Percentiles rank a stretch among this genome's conserved stretches.
These are phyloP conservation scores for Netelia fuscicornis DNA, from an alignment of 2,888 invertebrate species.

Conservation along the genomic window DNA sequence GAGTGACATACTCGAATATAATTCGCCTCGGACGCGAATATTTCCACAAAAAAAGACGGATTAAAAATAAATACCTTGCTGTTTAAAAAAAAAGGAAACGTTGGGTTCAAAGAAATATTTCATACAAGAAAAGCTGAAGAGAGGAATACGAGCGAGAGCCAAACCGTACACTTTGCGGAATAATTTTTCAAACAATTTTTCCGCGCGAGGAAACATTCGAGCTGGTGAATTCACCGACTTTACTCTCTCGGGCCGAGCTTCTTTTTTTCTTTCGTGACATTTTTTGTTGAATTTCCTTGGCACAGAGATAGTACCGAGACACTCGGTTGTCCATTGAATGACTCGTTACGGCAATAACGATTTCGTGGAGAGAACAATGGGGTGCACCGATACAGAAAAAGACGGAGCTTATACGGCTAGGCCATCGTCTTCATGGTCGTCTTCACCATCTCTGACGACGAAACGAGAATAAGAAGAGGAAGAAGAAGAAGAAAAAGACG, in stretches of 20 bases:
- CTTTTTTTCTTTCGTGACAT: slow-evolving; percentile 26
- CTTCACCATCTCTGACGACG: slow-evolving; percentile 36
- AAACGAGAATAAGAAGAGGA: background rate
- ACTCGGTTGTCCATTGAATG: background rate
- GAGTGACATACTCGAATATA: slow-evolving; percentile 5
- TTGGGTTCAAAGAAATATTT: slow-evolving; percentile 54
- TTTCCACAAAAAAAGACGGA: slow-evolving; percentile 13
- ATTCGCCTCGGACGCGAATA: slow-evolving; percentile 7
- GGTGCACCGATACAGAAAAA: slow-evolving; percentile 51
- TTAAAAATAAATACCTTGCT: slow-evolving; percentile 5
- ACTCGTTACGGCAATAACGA: slow-evolving; percentile 65
- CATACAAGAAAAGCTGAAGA: slow-evolving; percentile 1
- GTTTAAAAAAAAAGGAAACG: slow-evolving; percentile 1
- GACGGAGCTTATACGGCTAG: slow-evolving; percentile 21
- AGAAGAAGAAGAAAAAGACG: slow-evolving; percentile 10
- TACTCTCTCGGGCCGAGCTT: slow-evolving; percentile 24
- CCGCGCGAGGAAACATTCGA: slow-evolving; percentile 50
- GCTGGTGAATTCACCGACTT: slow-evolving; percentile 41
- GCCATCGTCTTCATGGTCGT: slow-evolving; percentile 39
- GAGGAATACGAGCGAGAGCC: background rate
- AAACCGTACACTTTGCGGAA: slow-evolving; percentile 11
- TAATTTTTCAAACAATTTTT: slow-evolving; percentile 60
- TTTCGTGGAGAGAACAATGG: slow-evolving; percentile 68
- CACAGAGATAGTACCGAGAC: background rate
- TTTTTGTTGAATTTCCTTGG: slow-evolving; percentile 11